Conservation (phyloP, 2,113 vertebrate species). For the Epinephelus moara region DNA sequence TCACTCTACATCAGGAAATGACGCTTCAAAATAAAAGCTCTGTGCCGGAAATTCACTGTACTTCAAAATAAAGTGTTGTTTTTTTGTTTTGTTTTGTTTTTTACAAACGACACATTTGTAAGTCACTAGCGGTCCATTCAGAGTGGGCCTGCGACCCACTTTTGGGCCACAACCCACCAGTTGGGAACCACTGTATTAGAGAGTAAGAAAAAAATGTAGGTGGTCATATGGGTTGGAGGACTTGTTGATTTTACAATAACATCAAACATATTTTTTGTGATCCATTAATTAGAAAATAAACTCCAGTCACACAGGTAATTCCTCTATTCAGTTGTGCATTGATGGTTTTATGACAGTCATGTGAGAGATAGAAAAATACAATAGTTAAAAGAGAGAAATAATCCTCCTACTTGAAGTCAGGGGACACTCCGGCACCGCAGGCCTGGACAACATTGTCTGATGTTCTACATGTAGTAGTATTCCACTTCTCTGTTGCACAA, state of each 20-base stretch:
- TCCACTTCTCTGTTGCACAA: conserved; percentile 13
- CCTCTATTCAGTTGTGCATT: not conserved
- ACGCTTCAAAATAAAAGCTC: too few relatives aligned
- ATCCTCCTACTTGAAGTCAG: not conserved
- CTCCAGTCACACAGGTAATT: not conserved
- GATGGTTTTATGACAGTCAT: not conserved
- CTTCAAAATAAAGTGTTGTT: too few relatives aligned
- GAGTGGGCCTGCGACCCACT: too few relatives aligned
- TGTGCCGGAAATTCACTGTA: too few relatives aligned
- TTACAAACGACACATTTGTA: too few relatives aligned
- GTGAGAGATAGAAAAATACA: not conserved
- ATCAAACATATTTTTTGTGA: not conserved
- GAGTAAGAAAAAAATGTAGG: too few relatives aligned
- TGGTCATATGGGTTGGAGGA: too few relatives aligned
- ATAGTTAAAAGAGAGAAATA: not conserved
- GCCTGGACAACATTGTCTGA: not conserved
- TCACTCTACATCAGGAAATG: too few relatives aligned
- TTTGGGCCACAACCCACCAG: too few relatives aligned
- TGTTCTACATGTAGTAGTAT: not conserved
- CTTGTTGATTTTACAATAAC: not conserved
- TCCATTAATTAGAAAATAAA: conserved; percentile 1
- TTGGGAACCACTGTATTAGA: too few relatives aligned
- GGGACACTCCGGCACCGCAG: not conserved
- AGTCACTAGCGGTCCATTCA: too few relatives aligned
- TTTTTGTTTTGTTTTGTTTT: too few relatives aligned